Evolutionary conservation across 2,888 invertebrate genomes (phyloP), one percentile per base, ranked within the genome.

Genomic region (Meteorus colon): DNA sequence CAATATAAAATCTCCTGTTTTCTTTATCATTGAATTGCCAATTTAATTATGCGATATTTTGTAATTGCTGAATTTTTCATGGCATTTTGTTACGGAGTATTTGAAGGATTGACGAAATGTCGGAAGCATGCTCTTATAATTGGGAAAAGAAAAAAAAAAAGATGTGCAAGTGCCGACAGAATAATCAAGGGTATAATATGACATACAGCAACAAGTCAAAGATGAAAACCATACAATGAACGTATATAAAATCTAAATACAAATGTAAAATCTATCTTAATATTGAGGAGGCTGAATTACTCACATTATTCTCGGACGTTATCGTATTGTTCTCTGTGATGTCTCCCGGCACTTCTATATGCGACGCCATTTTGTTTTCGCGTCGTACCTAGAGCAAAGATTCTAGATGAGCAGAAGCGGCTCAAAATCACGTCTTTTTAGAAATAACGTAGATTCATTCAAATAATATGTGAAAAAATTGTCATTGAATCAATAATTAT

Each of bases 341-440:
- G 82, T 86, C 88, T 83, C 86, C 86, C 85, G 88, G 85, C 84
- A 86, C 85, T 83, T 84, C 84, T 84, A 83, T 85, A 82, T 81
- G 85, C 75, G 85, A 80, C 87, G 88, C 88, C 88, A 88, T 88
- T 84, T 88, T 88, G 82, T 81, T 82, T 83, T 74, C 83, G 81
- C 83, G 84, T 84, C 84, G 5, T 27, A 34, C 31, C 41, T 8
- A 6, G 1, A 41, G 41, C 41, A 12, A 27, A 24, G 4, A 24
- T 48, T 12, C 19, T 24, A n/a, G 14, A 27, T 48, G 55, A 55
- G 2, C 37, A 55, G 31, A 19, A 27, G 27, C 51, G 29, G 59
- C 12, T 55, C 34, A 34, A 51, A 31, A 6, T 16, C 31, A 29
- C 31, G 12, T 51, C 34, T 31, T 31, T 51, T 16, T n/a, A n/a